Evolutionary conservation across 1,140 invertebrate species (phyloP).

Genomic region (Charaxes varanes): DNA sequence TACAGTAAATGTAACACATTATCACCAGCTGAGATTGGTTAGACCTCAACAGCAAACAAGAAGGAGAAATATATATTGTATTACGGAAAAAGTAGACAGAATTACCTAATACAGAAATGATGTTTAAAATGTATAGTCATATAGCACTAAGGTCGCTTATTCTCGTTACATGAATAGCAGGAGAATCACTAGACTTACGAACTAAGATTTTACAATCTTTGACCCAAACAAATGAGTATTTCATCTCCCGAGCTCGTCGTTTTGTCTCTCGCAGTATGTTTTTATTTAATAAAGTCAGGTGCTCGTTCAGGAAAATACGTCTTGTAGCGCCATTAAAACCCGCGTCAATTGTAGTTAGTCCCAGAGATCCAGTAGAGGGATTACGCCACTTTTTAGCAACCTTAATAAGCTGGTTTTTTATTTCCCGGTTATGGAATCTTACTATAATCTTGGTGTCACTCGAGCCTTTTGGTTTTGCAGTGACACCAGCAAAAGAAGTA

Average conservation of each 20-base stretch:
- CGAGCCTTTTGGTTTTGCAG: slow-evolving; percentile 1
- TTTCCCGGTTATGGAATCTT: not conserved
- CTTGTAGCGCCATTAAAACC: not conserved
- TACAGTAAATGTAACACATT: too few species aligned
- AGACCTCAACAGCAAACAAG: too few species aligned
- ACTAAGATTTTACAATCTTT: slow-evolving; percentile 3
- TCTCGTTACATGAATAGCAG: not conserved
- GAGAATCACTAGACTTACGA: slow-evolving; percentile 1
- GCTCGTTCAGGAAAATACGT: slow-evolving; percentile 3
- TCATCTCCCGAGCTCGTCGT: not conserved
- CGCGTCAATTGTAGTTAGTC: not conserved
- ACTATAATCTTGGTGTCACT: slow-evolving; percentile 1
- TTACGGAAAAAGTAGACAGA: too few species aligned
- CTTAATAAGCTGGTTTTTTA: not conserved
- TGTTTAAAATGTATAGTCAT: too few species aligned
- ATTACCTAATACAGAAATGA: too few species aligned
- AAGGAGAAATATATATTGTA: too few species aligned
- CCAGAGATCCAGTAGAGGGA: not conserved
- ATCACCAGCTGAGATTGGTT: too few species aligned
- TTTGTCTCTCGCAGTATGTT: not conserved
- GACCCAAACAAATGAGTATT: slow-evolving; percentile 2
- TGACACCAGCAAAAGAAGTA: slow-evolving; percentile 1
- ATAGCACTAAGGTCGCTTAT: not conserved
- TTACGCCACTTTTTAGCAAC: slow-evolving; percentile 2
- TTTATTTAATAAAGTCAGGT: slow-evolving; percentile 1